These are phyloP conservation scores for Venustoraphidia nigricollis DNA, from an alignment of 2,888 invertebrate species.

Conservation along the genomic window DNA sequence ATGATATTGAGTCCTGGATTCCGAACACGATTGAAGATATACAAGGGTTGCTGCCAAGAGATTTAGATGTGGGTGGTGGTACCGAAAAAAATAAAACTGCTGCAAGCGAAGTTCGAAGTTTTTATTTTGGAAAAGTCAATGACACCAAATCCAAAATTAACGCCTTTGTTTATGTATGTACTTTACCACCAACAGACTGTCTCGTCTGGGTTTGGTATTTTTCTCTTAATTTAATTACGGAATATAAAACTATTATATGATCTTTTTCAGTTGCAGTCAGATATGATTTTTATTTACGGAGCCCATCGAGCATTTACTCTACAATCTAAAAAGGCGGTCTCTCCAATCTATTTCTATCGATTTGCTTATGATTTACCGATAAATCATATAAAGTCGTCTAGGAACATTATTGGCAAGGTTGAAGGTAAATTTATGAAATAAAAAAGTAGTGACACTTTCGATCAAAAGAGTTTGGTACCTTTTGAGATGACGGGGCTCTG, in stretches of 20 bases:
- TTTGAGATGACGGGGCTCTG: too few relatives aligned
- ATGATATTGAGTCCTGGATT: not conserved
- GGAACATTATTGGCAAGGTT: too few relatives aligned
- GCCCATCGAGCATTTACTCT: not conserved
- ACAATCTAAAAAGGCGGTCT: not conserved
- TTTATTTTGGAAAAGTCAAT: slow-evolving; percentile 1
- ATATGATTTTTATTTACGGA: not conserved
- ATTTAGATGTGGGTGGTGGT: not conserved
- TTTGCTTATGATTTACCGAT: not conserved
- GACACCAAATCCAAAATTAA: too few relatives aligned
- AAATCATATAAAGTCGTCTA: too few relatives aligned
- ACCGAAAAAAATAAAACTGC: not conserved
- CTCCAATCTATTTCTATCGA: slow-evolving; percentile 1
- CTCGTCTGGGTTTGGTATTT: too few relatives aligned
- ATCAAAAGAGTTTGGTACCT: too few relatives aligned
- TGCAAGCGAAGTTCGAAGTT: not conserved
- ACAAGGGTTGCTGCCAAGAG: not conserved
- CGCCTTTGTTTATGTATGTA: too few relatives aligned
- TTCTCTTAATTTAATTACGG: not conserved
- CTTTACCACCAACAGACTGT: too few relatives aligned
- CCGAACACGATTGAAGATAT: not conserved
- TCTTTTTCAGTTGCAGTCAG: not conserved
- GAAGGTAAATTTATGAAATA: too few relatives aligned
- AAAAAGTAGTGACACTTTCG: too few relatives aligned
- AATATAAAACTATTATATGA: not conserved